A percentile compares a stretch with the other conserved stretches of the same genome.
Evolutionary conservation across 2,113 vertebrate genomes (phyloP).

Genomic region (Apodemus sylvaticus): DNA sequence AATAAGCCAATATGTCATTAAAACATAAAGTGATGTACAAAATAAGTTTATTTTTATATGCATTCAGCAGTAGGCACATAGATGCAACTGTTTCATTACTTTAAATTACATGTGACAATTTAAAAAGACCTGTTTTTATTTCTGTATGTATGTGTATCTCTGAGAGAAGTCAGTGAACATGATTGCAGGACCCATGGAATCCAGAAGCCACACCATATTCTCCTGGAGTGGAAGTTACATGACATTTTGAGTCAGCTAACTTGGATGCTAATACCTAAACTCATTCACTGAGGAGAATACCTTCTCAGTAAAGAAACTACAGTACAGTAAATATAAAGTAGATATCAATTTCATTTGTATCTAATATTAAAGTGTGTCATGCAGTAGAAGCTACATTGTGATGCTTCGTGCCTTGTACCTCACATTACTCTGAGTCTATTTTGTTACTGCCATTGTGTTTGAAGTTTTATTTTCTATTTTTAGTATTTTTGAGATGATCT

Average conservation of each 20-base stretch:
- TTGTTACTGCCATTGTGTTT: too few relatives aligned
- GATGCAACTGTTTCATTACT: neutral
- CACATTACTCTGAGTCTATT: neutral
- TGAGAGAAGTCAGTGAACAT: neutral
- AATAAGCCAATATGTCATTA: neutral
- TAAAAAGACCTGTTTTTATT: neutral
- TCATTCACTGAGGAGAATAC: neutral
- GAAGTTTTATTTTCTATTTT: neutral
- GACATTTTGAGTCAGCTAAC: neutral
- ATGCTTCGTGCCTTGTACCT: neutral
- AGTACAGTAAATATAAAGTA: neutral
- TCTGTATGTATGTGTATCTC: neutral
- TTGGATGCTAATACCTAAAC: neutral
- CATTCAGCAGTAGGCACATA: neutral
- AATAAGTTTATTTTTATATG: neutral
- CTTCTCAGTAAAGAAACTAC: neutral
- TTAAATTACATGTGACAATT: neutral
- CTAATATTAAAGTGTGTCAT: neutral
- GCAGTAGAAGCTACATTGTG: neutral
- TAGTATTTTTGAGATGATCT: neutral
- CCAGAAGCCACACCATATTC: neutral
- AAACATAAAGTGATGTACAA: neutral
- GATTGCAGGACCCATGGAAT: neutral
- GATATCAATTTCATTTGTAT: neutral
- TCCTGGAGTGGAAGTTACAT: neutral